Evolutionary conservation across 2,888 invertebrate genomes (phyloP), one percentile per base, ranked within the genome.

Genomic region (Rhamnusium bicolor): DNA sequence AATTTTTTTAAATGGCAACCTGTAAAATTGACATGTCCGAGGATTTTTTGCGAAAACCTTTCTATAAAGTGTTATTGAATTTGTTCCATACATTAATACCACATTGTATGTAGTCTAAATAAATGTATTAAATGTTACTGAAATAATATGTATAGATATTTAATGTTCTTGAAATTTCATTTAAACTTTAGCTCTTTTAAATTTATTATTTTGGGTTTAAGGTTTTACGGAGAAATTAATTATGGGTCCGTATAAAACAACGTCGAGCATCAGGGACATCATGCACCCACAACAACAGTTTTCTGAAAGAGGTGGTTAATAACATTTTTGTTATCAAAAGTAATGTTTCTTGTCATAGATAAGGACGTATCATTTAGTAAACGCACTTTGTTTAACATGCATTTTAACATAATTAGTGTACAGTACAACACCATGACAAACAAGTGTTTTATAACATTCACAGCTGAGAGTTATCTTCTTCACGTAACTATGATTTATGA

Each of bases 341-440:
- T 40, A 60, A 40, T 32, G 19, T 60, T 60, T 40, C 60, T 18
- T 46, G 40, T 60, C 29, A 40, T 29, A 40, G 60, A 60, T 60
- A 60, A 60, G 40, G 19, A 32, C 19, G 8, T 60, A 60, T 60
- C 40, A 46, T 19, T 29, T 60, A 60, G 24, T 24, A 24, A 24
- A 24, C 19, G 60, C 58, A 60, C 46, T 19, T 14, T 60, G 60
- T 60, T 60, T 60, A 32, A 60, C 60, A 19, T 46, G 60, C 12
- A 58, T 60, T 60, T 40, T 60, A 60, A 60, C 60, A 32, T 60
- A 60, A 60, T 60, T 60, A 60, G 60, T 29, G 24, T 60, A 56
- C 56, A 56, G 56, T 60, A 60, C 60, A 16, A 10, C 14, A 40
- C 40, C 29, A 27, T 40, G 19, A 32, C 27, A 58, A 58, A 58